Base-by-base conservation (phyloP, 2,888 invertebrate species). In the Belgica antarctica region DNA sequence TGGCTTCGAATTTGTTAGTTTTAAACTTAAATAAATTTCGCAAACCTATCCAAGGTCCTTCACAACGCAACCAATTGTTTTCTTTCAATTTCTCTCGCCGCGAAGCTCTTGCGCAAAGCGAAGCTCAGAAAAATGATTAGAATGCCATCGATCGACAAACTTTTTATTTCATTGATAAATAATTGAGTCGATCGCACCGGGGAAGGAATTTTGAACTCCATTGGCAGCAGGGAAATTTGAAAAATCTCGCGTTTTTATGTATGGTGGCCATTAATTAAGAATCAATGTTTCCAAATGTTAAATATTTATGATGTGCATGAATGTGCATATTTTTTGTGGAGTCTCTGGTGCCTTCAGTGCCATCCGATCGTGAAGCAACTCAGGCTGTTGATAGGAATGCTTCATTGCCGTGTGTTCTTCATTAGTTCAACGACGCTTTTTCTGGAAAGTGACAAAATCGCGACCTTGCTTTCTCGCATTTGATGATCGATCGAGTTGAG, bases 111-210 rank as follows among this genome's bases (percentile, higher is more conserved):
- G 34, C 7, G 5, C 19, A n/a, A 52, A 22, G 52, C 25, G 59
- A 59, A 59, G 27, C 59, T 27, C 25, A 31, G 57, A 28, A 27
- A 68, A 68, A 68, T 57, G 68, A 68, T 57, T 68, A 57, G 57
- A 57, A 68, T 52, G n/a, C 31, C 10, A 31, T 28, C 52, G 31
- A 66, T 47, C 19, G 25, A 17, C 7, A 28, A 15, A 15, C 17
- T 52, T 24, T 17, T n/a, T n/a, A 7, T 15, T 68, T 68, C 68
- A 68, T 68, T 68, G 57, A 68, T 68, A 68, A 68, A 68, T 68
- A 47, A 28, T 68, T 68, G 31, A 57, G 19, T 57, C 47, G 46
- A 34, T 46, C 46, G 24, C 57, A 25, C 66, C n/a, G 52, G 27
- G 66, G 41, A 52, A 27, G 17, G 63, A 65, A 41, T 68, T 25